phyloP scores from a whole-genome alignment of 2,113 vertebrate genomes.

The Cisticola juncidis region DNA sequence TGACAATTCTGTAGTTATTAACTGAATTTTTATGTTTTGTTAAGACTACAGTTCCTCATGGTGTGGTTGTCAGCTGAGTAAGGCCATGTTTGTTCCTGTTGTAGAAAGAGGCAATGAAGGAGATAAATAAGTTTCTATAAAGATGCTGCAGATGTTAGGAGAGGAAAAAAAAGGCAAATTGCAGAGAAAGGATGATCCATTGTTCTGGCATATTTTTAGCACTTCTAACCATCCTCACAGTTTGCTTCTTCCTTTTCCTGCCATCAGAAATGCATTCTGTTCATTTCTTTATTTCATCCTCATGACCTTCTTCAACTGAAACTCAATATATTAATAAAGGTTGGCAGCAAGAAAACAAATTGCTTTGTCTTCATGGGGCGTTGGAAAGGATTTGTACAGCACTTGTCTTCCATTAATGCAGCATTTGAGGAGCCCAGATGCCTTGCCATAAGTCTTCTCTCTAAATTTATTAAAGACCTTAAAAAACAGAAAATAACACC shows the following conservation, averaged over 20 bases:
- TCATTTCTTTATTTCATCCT: slow-evolving; percentile 10
- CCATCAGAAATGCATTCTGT: slow-evolving; percentile 28
- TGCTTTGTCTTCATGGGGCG: background rate
- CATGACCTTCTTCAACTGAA: slow-evolving; percentile 33
- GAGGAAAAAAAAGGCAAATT: background rate
- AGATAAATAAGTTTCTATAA: slow-evolving; percentile 7
- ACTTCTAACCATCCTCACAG: slow-evolving; percentile 26
- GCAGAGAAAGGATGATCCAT: background rate
- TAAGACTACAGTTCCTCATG: background rate
- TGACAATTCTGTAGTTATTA: background rate
- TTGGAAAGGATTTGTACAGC: slow-evolving; percentile 25
- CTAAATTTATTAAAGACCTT: background rate
- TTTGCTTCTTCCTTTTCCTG: slow-evolving; percentile 25
- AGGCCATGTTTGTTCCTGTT: background rate
- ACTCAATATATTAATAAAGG: slow-evolving; percentile 36
- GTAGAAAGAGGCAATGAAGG: background rate
- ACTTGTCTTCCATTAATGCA: slow-evolving; percentile 26
- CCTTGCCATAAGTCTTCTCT: slow-evolving; percentile 9
- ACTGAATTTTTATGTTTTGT: background rate
- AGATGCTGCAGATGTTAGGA: background rate
- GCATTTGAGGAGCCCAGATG: slow-evolving; percentile 29
- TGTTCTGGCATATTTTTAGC: slow-evolving; percentile 42
- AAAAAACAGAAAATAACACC: background rate
- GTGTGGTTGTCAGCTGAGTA: background rate
- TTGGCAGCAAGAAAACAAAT: slow-evolving; percentile 36